phyloP scores from a whole-genome alignment of 2,113 vertebrate genomes.

The Nesoenas mayeri region DNA sequence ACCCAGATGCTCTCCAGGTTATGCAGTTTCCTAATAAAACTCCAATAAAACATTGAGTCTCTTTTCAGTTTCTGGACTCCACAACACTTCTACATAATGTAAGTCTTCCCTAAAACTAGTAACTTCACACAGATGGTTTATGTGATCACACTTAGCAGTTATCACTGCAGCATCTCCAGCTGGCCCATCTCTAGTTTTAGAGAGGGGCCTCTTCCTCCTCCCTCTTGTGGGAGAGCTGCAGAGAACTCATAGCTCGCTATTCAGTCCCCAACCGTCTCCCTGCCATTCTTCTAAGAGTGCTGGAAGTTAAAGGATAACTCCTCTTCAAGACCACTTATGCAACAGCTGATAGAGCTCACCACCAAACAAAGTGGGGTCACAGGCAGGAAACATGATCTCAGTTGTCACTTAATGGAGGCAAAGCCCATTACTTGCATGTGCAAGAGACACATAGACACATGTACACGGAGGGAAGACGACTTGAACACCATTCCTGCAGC shows the following conservation, averaged over 20 bases:
- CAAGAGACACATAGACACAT: background rate
- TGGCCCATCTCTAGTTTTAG: background rate
- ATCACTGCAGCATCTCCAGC: background rate
- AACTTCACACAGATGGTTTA: background rate
- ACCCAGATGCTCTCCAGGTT: background rate
- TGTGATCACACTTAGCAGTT: background rate
- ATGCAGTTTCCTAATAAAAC: background rate
- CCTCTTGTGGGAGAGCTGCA: background rate
- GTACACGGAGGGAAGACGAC: background rate
- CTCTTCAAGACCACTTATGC: background rate
- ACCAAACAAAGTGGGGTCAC: background rate
- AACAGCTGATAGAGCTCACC: background rate
- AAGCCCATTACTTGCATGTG: background rate
- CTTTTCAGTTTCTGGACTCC: background rate
- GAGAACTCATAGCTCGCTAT: background rate
- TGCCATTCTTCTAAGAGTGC: background rate
- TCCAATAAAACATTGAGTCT: background rate
- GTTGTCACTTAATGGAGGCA: background rate
- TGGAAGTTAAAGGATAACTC: background rate
- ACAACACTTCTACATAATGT: background rate
- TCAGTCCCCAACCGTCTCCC: background rate
- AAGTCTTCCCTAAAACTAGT: background rate
- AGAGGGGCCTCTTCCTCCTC: background rate
- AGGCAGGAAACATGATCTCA: background rate
- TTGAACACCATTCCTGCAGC: background rate